Base-by-base conservation (phyloP, 2,797 vertebrate genomes). In the Apogon talboti region DNA sequence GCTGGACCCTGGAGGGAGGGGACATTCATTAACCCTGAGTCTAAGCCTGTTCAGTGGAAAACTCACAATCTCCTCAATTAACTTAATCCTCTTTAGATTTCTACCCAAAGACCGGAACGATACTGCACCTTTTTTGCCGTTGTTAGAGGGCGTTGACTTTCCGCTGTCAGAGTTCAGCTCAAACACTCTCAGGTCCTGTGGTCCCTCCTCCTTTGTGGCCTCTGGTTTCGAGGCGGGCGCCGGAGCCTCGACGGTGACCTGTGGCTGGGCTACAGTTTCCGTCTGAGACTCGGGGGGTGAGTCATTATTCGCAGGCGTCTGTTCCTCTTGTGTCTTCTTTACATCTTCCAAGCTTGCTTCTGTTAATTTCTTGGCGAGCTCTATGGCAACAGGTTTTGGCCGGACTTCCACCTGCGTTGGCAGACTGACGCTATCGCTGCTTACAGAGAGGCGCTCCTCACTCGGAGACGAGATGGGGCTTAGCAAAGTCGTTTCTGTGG, bases 111-210 rank as follows among this genome's bases (percentile, higher is more conserved):
- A 24, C 52, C 18, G 18, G 28, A 66, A 53, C 44, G 50, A 28
- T 52, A 3, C 33, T 6, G 2, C 91, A 99, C 98, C 97, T 96
- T 99, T 99, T 90, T 98, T 96, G 80, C 97, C 98, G 0, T 97
- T 99, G 91, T 98, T 99, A 58, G 98, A 99, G 18, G 98, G 98
- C 0, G 97, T 99, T 13, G 98, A 99, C 83, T 99, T 99, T 38
- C 98, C 98, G 0, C 98, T 99, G 73, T 99, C 98, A 0, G 98
- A 99, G 88, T 97, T 99, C 3, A 99, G 95, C 91, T 99, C 98
- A 40, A 98, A 99, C 66, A 99, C 95, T 52, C 98, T 81, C 28
- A 99, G 91, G 74, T 99, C 98, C n/a, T 96, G 95, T 0, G 94
- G 94, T 0, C 87, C 94, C 0, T 99, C 98, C 45, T 96, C 96